Conservation (phyloP, 2,797 vertebrate species). For the Orestias chungarensis region DNA sequence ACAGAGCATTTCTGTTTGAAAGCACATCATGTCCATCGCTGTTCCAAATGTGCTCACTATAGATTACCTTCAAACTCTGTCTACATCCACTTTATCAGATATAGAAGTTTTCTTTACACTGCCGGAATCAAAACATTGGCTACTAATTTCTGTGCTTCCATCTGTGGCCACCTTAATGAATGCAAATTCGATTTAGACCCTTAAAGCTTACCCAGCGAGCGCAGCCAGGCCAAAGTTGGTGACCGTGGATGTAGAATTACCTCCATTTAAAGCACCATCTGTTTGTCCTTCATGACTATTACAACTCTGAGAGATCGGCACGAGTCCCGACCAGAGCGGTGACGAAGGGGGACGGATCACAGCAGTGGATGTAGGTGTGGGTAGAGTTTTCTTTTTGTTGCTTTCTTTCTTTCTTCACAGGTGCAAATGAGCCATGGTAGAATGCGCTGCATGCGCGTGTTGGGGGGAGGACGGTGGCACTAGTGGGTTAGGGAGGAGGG, state of each 20-base stretch:
- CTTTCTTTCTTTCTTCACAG: slow-evolving; percentile 65
- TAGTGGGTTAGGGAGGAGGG: neutral
- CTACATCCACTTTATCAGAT: neutral
- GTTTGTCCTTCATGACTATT: slow-evolving; percentile 33
- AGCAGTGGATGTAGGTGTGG: slow-evolving; percentile 42
- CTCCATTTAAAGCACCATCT: slow-evolving; percentile 62
- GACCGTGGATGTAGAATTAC: slow-evolving; percentile 64
- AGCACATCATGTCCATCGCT: neutral
- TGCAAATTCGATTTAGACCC: neutral
- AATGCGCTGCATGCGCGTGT: slow-evolving; percentile 15
- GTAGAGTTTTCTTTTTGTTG: slow-evolving; percentile 39
- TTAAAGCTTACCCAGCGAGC: slow-evolving; percentile 68
- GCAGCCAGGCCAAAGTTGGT: slow-evolving; percentile 71
- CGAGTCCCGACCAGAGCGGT: slow-evolving; percentile 10
- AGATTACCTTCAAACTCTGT: neutral
- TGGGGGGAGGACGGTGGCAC: slow-evolving; percentile 35
- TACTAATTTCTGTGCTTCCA: neutral
- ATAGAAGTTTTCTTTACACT: neutral
- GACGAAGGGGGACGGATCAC: slow-evolving; percentile 53
- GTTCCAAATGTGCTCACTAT: neutral
- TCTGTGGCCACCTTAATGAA: neutral
- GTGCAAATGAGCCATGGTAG: slow-evolving; percentile 65
- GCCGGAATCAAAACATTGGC: neutral
- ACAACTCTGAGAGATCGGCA: slow-evolving; percentile 35
- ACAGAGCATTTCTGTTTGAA: neutral